Percentiles rank a stretch among this genome's conserved stretches.
These are phyloP conservation scores for Cottus gobio DNA, from an alignment of 2,113 vertebrate species.

Conservation along the genomic window DNA sequence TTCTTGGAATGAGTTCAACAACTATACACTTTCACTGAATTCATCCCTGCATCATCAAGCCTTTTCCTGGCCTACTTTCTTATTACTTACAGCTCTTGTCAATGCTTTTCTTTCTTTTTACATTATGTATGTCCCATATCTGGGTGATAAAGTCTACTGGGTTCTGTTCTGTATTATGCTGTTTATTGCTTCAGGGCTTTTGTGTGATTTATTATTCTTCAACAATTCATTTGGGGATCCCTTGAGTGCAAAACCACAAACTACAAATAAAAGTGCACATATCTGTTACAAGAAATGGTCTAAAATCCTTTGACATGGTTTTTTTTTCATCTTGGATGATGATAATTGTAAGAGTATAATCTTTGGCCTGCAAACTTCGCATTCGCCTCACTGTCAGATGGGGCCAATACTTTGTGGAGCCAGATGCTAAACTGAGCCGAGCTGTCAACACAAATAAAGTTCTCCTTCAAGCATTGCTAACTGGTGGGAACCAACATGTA, in stretches of 20 bases:
- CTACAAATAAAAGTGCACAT: neutral
- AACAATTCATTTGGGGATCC: neutral
- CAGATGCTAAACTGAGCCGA: neutral
- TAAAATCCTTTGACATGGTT: neutral
- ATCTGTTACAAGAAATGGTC: conserved; percentile 6
- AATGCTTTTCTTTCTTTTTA: neutral
- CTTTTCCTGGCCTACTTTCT: conserved; percentile 10
- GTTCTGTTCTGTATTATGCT: neutral
- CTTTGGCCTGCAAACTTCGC: neutral
- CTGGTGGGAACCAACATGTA: neutral
- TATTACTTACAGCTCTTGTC: neutral
- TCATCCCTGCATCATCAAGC: neutral
- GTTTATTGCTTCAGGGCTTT: conserved; percentile 5
- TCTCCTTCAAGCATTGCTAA: neutral
- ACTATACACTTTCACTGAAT: neutral
- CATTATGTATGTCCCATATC: conserved; percentile 25
- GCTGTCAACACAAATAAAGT: conserved; percentile 28
- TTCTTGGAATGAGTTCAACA: conserved; percentile 8
- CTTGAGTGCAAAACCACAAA: neutral
- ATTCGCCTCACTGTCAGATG: conserved; percentile 11
- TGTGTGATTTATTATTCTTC: neutral
- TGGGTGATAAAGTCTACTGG: neutral
- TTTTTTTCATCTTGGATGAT: neutral
- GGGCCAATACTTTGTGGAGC: conserved; percentile 6
- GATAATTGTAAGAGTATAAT: neutral